These are phyloP conservation scores for honey bee (Apis mellifera) DNA, from an alignment of 1,140 invertebrate species.

Conservation along the genomic window DNA sequence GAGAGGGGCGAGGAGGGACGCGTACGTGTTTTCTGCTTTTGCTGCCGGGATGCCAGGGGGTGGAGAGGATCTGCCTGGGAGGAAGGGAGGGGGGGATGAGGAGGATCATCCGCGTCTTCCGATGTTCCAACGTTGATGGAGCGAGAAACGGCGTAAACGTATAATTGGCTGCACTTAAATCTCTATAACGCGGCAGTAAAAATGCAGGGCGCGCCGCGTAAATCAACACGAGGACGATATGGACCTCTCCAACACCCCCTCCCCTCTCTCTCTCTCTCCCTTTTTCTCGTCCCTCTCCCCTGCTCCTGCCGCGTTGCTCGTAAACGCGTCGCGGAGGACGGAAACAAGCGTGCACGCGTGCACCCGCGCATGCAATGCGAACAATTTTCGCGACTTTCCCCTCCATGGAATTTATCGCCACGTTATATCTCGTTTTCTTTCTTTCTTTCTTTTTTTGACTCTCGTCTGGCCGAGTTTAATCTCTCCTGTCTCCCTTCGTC, in stretches of 20 bases:
- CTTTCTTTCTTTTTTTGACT: not conserved
- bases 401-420: conserved; percentile 32
- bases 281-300: no score
- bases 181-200: conserved; percentile 79
- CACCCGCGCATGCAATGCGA: conserved; percentile 21
- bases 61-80: no score
- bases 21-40: conserved; percentile 20
- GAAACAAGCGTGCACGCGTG: conserved; percentile 34
- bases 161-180: conserved; percentile 81
- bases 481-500: no score
- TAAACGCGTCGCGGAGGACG: conserved; percentile 60
- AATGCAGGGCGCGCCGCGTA: conserved; percentile 75
- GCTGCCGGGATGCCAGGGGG: not conserved
- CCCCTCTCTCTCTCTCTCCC: no score
- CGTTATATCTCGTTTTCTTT: conserved; percentile 24
- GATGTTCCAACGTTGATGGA: not conserved
- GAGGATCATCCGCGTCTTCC: not conserved
- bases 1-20: not conserved
- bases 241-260: conserved; percentile 49
- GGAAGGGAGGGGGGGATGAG: no score
- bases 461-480: conserved; percentile 14
- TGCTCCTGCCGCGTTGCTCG: conserved; percentile 24
- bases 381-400: conserved; percentile 58
- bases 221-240: conserved; percentile 79
- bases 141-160: conserved; percentile 72